phyloP scores from a whole-genome alignment of 2,797 vertebrate species.

The Bothrops alternatus region DNA sequence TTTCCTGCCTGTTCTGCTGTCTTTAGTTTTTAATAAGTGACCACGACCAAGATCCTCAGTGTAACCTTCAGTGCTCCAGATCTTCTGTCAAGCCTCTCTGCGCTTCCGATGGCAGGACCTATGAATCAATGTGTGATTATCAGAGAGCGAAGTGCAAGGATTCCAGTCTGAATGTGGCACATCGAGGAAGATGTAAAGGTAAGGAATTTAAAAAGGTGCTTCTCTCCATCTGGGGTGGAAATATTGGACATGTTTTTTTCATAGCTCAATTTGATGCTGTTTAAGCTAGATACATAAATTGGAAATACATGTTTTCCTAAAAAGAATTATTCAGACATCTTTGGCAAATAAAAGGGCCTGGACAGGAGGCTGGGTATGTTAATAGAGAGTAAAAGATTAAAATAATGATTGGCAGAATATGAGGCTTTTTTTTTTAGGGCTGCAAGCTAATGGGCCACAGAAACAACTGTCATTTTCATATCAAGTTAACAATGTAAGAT shows the following conservation, averaged over 20 bases:
- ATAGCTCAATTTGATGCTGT: neutral
- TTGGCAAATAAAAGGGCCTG: neutral
- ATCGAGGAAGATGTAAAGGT: constrained; percentile 96
- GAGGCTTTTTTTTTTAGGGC: neutral
- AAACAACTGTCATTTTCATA: neutral
- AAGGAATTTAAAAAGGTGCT: constrained; percentile 18
- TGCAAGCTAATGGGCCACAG: neutral
- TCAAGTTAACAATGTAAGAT: neutral
- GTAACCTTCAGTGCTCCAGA: constrained; percentile 84
- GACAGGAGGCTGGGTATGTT: neutral
- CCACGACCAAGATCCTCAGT: constrained; percentile 82
- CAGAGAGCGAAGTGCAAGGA: constrained; percentile 95
- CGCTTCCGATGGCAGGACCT: constrained; percentile 89
- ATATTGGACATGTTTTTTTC: neutral
- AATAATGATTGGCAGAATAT: neutral
- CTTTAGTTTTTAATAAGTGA: constrained; percentile 95
- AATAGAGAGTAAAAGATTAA: neutral
- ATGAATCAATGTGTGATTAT: constrained; percentile 91
- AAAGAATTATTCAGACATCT: neutral
- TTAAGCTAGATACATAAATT: neutral
- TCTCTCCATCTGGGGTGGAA: neutral
- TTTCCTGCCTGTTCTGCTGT: neutral
- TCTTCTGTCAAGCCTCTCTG: constrained; percentile 88
- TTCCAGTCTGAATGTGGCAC: constrained; percentile 75
- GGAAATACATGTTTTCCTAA: neutral